Percentiles rank a stretch among this genome's conserved stretches.
Conservation (phyloP, 2,113 vertebrate species). For the Aspiorhynchus laticeps region DNA sequence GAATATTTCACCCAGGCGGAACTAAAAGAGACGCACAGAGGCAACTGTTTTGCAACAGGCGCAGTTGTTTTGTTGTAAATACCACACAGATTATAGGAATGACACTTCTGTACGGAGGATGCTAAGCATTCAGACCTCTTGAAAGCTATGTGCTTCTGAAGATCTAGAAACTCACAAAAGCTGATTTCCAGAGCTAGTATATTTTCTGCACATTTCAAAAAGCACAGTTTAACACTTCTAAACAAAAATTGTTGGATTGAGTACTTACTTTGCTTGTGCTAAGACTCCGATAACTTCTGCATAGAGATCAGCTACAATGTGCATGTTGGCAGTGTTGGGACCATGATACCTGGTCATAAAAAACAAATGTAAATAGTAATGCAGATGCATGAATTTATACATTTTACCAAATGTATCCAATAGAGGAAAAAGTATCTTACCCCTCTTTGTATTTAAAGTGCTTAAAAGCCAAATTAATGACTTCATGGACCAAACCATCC, state of each 20-base stretch:
- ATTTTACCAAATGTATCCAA: not conserved
- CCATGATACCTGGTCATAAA: slow-evolving; percentile 85
- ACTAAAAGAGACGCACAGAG: slow-evolving; percentile 18
- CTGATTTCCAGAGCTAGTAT: slow-evolving; percentile 5
- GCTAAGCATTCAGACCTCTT: not conserved
- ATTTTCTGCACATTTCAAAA: not conserved
- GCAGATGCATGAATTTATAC: not conserved
- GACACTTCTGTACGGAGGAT: slow-evolving; percentile 9
- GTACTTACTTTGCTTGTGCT: slow-evolving; percentile 94
- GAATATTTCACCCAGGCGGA: not conserved
- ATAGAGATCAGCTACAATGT: slow-evolving; percentile 97
- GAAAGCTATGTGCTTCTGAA: not conserved
- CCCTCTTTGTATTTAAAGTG: slow-evolving; percentile 99
- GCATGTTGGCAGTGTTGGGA: slow-evolving; percentile 98
- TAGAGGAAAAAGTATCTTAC: slow-evolving; percentile 73
- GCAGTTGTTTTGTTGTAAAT: not conserved
- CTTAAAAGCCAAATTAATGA: slow-evolving; percentile 96
- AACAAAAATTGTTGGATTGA: not conserved
- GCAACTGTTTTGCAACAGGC: not conserved
- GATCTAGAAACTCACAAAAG: slow-evolving; percentile 4
- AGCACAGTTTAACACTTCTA: not conserved
- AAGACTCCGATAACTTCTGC: slow-evolving; percentile 96
- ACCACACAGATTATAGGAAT: slow-evolving; percentile 7
- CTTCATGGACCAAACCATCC: slow-evolving; percentile 94
- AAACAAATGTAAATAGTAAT: not conserved